These are phyloP conservation scores for Gryon sp. DNA, from an alignment of 1,140 invertebrate genomes.

Conservation along the genomic window DNA sequence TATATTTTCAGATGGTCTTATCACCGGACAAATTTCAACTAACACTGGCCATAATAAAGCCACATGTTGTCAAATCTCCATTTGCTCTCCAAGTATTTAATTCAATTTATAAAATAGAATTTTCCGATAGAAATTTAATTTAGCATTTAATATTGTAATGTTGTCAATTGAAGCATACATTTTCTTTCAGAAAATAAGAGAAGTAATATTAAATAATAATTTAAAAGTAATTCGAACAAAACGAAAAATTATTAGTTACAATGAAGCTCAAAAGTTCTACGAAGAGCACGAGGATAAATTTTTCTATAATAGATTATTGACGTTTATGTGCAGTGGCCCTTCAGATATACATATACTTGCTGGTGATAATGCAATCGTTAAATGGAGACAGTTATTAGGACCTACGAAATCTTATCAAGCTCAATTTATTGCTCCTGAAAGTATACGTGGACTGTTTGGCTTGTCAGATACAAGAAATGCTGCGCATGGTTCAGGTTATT, in stretches of 20 bases:
- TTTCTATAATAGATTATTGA: conserved; percentile 91
- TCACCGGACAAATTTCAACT: conserved; percentile 73
- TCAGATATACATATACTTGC: conserved; percentile 89
- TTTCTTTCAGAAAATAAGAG: conserved; percentile 81
- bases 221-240: conserved; percentile 88
- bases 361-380: conserved; percentile 85
- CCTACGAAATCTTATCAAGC: conserved; percentile 92
- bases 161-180: no score
- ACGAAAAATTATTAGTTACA: conserved; percentile 81
- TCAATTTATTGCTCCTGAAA: conserved; percentile 87
- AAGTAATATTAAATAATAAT: conserved; percentile 84
- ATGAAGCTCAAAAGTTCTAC: conserved; percentile 89
- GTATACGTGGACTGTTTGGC: conserved; percentile 90
- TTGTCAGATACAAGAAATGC: conserved; percentile 95
- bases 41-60: conserved; percentile 88
- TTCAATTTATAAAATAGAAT: conserved; percentile 15
- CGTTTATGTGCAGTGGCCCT: conserved; percentile 93
- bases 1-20: conserved; percentile 14
- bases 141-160: no score
- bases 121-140: no score
- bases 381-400: conserved; percentile 92
- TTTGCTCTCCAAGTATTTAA: conserved; percentile 81
- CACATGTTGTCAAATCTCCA: conserved; percentile 86
- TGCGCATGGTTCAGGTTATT: conserved; percentile 91
- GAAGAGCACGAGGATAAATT: conserved; percentile 91